Evolutionary conservation across 1,140 invertebrate species (phyloP).

Genomic region (Chionoecetes opilio): DNA sequence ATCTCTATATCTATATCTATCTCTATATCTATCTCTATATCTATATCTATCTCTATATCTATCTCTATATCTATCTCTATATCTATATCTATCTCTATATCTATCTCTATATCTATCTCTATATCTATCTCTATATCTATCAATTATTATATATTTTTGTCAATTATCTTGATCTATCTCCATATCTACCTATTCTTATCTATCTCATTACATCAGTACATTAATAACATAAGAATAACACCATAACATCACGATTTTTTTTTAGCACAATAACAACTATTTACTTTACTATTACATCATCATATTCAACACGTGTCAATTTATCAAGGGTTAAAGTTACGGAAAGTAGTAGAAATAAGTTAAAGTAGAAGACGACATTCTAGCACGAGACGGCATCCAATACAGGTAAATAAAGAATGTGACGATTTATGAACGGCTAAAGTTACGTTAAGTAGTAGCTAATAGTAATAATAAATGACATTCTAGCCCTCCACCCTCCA

Average conservation of each 20-base stretch:
- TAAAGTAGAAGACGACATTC: background rate
- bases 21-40: too few relatives aligned
- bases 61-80: too few relatives aligned
- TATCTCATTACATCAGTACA: background rate
- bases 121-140: too few relatives aligned
- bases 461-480: background rate
- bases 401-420: too few relatives aligned
- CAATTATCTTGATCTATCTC: background rate
- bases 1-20: too few relatives aligned
- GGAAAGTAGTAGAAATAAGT: background rate
- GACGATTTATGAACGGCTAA: too few relatives aligned
- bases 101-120: too few relatives aligned
- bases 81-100: too few relatives aligned
- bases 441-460: background rate
- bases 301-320: background rate
- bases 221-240: too few relatives aligned
- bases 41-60: too few relatives aligned
- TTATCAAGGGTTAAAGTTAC: background rate
- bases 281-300: background rate
- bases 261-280: background rate
- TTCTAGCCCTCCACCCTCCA: background rate
- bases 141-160: constrained; percentile 15
- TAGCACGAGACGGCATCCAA: too few relatives aligned
- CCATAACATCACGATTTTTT: too few relatives aligned
- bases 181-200: background rate